Evolutionary conservation across 53 echinoderm and acorn worm genomes (phyloP), one percentile per base, ranked within the genome.

Genomic region (Holothuria scabra): DNA sequence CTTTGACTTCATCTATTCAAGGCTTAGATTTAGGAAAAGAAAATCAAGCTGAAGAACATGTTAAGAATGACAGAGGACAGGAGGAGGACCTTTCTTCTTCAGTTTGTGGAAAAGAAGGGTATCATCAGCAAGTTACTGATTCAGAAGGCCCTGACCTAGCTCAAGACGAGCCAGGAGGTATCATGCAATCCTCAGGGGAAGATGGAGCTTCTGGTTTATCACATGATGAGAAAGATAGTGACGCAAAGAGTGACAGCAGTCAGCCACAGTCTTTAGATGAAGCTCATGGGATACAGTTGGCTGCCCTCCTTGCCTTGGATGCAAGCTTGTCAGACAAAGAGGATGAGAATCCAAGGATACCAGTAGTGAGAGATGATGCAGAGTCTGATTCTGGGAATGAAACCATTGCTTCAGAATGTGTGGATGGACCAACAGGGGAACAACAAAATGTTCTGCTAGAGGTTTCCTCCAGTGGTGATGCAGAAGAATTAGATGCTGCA

Each of bases 351-450:
- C 80, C 84, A 30, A 79, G 86, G 31, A 87, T 66, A 10, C 87
- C 84, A 26, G 83, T 81, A 22, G 57, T 85, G 20, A 59, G 71
- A 26, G 93, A 93, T 20, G 93, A 93, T 68, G 91, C 88, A 28
- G 99, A 91, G 58, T 94, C 94, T 2, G 99, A 99, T 67, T 99
- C 99, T 6, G 99, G 99, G 9, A 99, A 99, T 59, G 99, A 99
- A 82, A 99, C 99, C 22, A 94, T 99, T 29, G 90, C 99, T 29
- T 99, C 99, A 32, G 99, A 99, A 67, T 91, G 86, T 64, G 82
- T 63, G 12, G 80, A 79, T 37, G 58, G 80, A 20, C 58, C 80
- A 19, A 30, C 80, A 16, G 35, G 44, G 8, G 82, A 81, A 25
- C 37, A 62, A 56, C 58, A 55, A 18, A 20, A 44, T 48, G 48